phyloP scores from a whole-genome alignment of 2,888 invertebrate species.

The Cremastinae sp. region DNA sequence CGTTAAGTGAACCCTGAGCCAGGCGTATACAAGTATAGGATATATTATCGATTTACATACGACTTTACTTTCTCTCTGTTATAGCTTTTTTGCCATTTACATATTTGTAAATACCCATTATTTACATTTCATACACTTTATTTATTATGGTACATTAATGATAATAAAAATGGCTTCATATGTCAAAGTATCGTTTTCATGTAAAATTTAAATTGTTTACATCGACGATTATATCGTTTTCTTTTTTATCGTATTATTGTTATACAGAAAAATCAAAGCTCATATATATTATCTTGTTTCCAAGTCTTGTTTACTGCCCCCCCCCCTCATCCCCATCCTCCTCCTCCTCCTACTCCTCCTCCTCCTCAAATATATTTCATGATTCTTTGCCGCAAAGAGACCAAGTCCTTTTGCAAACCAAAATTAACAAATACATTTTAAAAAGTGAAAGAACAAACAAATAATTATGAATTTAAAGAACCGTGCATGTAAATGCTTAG shows the following conservation, averaged over 20 bases:
- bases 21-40: slow-evolving; percentile 63
- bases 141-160: slow-evolving; percentile 77
- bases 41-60: slow-evolving; percentile 63
- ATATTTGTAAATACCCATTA: slow-evolving; percentile 79
- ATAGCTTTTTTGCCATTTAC: slow-evolving; percentile 78
- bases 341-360: no score
- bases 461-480: slow-evolving; percentile 33
- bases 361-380: no score
- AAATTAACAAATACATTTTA: slow-evolving; percentile 34
- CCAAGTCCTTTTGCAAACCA: slow-evolving; percentile 57
- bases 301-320: slow-evolving; percentile 64
- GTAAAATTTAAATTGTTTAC: slow-evolving; percentile 79
- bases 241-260: slow-evolving; percentile 68
- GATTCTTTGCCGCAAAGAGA: slow-evolving; percentile 48
- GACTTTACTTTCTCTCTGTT: slow-evolving; percentile 74
- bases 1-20: slow-evolving; percentile 51
- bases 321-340: no score
- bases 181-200: slow-evolving; percentile 76
- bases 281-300: slow-evolving; percentile 70
- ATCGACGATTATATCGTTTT: slow-evolving; percentile 67
- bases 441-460: slow-evolving; percentile 7
- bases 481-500: slow-evolving; percentile 73
- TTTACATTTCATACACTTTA: slow-evolving; percentile 79
- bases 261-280: slow-evolving; percentile 66
- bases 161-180: slow-evolving; percentile 67